Conservation (phyloP, 2,888 invertebrate species). For the Calephelis perditalis region DNA sequence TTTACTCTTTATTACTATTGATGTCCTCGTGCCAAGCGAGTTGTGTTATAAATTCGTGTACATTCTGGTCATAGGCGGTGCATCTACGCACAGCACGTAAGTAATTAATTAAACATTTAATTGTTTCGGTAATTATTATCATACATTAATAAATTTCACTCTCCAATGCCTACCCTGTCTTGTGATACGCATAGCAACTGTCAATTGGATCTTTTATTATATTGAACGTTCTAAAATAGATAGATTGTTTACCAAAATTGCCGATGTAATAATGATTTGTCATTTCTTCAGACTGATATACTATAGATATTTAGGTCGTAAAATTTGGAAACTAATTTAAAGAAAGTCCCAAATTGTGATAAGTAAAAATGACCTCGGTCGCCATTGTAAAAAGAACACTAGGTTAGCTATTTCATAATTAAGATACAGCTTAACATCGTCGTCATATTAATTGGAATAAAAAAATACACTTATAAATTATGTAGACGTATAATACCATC, state of each 20-base stretch:
- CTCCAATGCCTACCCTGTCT: slow-evolving; percentile 17
- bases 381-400: slow-evolving; percentile 21
- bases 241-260: background rate
- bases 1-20: slow-evolving; percentile 44
- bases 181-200: background rate
- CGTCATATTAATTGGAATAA: too few species aligned
- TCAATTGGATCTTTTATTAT: background rate
- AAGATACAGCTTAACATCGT: slow-evolving; percentile 14
- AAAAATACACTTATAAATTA: background rate
- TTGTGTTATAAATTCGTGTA: slow-evolving; percentile 61
- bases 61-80: slow-evolving; percentile 72
- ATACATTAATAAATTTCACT: slow-evolving; percentile 23
- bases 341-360: slow-evolving; percentile 38
- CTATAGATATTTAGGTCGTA: slow-evolving; percentile 8
- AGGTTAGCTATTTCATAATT: slow-evolving; percentile 28
- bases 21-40: slow-evolving; percentile 53
- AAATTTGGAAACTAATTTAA: slow-evolving; percentile 15
- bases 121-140: slow-evolving; percentile 38
- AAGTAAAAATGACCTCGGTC: slow-evolving; percentile 29
- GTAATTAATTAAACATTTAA: slow-evolving; percentile 48
- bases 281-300: slow-evolving; percentile 10
- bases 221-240: slow-evolving; percentile 1
- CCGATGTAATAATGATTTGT: background rate
- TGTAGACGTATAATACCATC: background rate
- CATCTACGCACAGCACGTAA: slow-evolving; percentile 48